Evolutionary conservation across 1,140 invertebrate species (phyloP), one percentile per base, ranked within the genome.

Genomic region (Cataglyphis hispanica): DNA sequence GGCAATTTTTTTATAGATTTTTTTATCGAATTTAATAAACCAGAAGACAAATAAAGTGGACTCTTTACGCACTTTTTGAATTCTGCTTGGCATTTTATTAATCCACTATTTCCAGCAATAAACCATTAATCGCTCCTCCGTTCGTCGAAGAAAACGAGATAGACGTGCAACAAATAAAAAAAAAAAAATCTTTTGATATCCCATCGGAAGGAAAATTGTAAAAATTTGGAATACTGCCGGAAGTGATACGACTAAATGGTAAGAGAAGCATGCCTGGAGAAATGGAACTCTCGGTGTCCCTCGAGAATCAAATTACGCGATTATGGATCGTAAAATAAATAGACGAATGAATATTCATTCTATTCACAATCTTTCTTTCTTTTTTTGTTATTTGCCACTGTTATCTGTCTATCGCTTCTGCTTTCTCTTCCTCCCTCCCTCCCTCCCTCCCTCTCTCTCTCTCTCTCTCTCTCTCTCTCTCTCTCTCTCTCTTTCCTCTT

Each of bases 311-410:
- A 90, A 90, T 90, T 90, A 90, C 87, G 63, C 53, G 67, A 89
- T 89, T 50, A 85, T 89, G 78, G 61, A 76, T 69, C 69, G 53
- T 89, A 89, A 89, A 89, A 90, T 87, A 90, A 90, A 90, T 80
- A 90, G 61, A 90, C 70, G 80, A 89, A 90, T 90, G 80, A 89
- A 90, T 90, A 90, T 89, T 90, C 87, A 84, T 90, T 78, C 11
- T 53, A 37, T 53, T 11, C 13, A n/a, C 34, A 37, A 22, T 31
- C 19, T 50, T 43, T 43, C 22, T 5, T 43, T 13, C n/a, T 37
- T n/a, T 40, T 31, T 40, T 37, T 58, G 1, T 58, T 60, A 40
- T 60, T 10, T 13, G 2, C 16, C 1, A 1, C 37, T 34, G 10
- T 50, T 31, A 43, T 72, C 34, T 37, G 22, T 27, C 60, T 66